Conservation (phyloP, 2,797 vertebrate species). For the Poecilia picta region DNA sequence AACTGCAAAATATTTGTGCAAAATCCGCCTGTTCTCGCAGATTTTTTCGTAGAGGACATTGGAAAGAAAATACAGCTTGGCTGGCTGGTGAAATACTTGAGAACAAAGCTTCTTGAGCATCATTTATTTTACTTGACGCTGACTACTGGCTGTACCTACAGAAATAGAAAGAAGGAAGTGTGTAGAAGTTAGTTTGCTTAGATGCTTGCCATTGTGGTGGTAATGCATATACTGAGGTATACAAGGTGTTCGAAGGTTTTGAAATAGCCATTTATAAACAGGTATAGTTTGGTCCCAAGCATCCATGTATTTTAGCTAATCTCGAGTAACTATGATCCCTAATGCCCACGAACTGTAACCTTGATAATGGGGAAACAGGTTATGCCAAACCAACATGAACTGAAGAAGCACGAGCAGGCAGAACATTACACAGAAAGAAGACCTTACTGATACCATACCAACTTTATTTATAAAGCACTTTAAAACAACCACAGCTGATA, state of each 20-base stretch:
- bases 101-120: neutral
- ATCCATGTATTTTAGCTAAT: neutral
- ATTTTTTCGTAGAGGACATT: neutral
- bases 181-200: neutral
- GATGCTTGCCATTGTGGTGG: neutral
- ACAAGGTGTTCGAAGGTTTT: neutral
- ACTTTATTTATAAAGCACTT: no score
- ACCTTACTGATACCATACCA: constrained; percentile 24
- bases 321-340: neutral
- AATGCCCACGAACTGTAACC: neutral
- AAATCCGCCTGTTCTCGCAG: no score
- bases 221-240: neutral
- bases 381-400: neutral
- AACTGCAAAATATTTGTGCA: neutral
- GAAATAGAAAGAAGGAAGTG: neutral
- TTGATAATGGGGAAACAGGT: neutral
- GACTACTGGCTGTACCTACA: neutral
- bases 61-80: neutral
- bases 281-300: neutral
- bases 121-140: neutral
- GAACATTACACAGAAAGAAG: neutral
- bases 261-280: neutral
- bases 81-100: neutral
- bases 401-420: neutral
- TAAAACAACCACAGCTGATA: no score